Conservation (phyloP, 1,140 invertebrate genomes). For the Danaus plexippus region DNA sequence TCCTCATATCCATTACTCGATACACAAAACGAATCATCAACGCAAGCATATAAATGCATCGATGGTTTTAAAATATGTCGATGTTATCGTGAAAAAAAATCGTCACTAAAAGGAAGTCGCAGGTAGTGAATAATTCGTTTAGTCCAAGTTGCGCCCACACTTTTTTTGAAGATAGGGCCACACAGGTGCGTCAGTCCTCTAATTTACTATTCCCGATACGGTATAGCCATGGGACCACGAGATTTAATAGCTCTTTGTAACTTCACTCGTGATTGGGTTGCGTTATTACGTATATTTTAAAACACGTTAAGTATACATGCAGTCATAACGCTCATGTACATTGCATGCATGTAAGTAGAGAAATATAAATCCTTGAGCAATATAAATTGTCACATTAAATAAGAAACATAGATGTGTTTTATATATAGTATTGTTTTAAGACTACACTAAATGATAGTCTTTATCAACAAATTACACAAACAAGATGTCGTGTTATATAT, state of each 20-base stretch:
- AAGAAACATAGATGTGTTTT: no score
- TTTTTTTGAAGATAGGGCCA: slow-evolving; percentile 57
- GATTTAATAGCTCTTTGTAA: slow-evolving; percentile 48
- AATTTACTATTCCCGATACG: slow-evolving; percentile 65
- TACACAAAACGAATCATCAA: no score
- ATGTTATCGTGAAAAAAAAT: slow-evolving; percentile 11
- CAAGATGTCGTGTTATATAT: no score
- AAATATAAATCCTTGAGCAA: no score
- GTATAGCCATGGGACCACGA: slow-evolving; percentile 38
- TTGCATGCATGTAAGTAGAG: no score
- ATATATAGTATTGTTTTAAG: no score
- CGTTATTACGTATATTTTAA: slow-evolving; percentile 37
- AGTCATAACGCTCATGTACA: no score
- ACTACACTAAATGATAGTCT: no score
- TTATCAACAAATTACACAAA: no score
- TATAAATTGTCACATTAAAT: no score
- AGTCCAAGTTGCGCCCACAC: slow-evolving; percentile 62
- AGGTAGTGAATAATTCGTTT: slow-evolving; percentile 70
- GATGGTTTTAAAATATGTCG: slow-evolving; percentile 19
- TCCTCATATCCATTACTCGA: not conserved
- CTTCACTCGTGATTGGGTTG: slow-evolving; percentile 27
- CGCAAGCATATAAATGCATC: slow-evolving; percentile 10
- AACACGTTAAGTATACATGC: slow-evolving; percentile 5
- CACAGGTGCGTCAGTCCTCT: slow-evolving; percentile 62
- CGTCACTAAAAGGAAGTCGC: slow-evolving; percentile 40